These are phyloP conservation scores for Pollenia labialis DNA, from an alignment of 2,888 invertebrate species.

Conservation along the genomic window DNA sequence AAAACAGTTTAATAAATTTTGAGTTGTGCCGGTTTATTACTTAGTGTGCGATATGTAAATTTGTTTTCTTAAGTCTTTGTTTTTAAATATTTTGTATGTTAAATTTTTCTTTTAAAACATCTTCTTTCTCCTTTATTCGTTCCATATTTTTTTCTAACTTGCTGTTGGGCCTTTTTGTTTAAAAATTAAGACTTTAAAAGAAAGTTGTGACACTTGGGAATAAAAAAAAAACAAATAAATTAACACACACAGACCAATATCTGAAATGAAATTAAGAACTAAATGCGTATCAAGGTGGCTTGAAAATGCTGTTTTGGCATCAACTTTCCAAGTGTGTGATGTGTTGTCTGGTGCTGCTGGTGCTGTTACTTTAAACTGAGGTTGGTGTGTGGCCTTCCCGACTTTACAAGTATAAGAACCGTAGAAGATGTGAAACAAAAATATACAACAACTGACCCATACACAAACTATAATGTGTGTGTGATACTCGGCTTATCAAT, in stretches of 20 bases:
- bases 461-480: slow-evolving; percentile 2
- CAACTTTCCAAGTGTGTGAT: slow-evolving; percentile 24
- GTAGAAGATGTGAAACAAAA: slow-evolving; percentile 40
- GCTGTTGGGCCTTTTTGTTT: slow-evolving; percentile 51
- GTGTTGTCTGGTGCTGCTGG: not conserved
- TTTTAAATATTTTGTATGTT: slow-evolving; percentile 13
- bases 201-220: slow-evolving; percentile 71
- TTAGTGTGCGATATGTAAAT: slow-evolving; percentile 54
- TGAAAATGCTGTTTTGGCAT: slow-evolving; percentile 37
- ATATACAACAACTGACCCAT: slow-evolving; percentile 30
- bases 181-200: slow-evolving; percentile 67
- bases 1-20: no score
- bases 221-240: slow-evolving; percentile 32
- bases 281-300: slow-evolving; percentile 60
- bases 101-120: slow-evolving; percentile 33
- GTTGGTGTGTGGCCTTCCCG: slow-evolving; percentile 59
- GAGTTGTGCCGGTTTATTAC: no score
- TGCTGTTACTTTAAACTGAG: not conserved
- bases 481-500: slow-evolving; percentile 49
- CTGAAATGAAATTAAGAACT: not conserved
- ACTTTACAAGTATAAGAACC: slow-evolving; percentile 27
- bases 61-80: slow-evolving; percentile 56
- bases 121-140: slow-evolving; percentile 45
- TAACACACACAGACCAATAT: not conserved
- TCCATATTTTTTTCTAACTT: slow-evolving; percentile 28